phyloP scores from a whole-genome alignment of 2,113 vertebrate genomes.

The Onychostruthus taczanowskii region DNA sequence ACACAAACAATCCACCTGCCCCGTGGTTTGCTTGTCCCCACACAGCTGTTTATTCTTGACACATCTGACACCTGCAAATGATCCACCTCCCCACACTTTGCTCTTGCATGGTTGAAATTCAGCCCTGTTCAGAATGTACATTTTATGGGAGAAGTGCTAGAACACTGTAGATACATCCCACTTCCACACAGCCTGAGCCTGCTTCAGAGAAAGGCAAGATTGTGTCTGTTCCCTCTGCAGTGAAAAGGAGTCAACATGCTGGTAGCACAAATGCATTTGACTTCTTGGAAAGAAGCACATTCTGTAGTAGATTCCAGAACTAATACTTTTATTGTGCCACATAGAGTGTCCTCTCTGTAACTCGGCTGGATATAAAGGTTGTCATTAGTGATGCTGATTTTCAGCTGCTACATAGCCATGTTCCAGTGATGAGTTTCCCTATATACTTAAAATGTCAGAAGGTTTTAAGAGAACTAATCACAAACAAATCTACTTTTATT shows the following conservation, averaged over 20 bases:
- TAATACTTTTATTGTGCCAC: not conserved
- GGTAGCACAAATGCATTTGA: not conserved
- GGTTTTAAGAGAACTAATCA: not conserved
- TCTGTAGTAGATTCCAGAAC: not conserved
- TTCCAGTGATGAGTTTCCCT: not conserved
- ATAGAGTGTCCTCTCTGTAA: not conserved
- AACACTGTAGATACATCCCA: rapidly evolving
- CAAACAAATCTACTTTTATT: not conserved
- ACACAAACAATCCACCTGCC: not conserved
- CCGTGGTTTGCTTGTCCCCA: not conserved
- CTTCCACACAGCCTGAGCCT: not conserved
- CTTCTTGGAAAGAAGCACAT: not conserved
- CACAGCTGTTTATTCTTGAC: not conserved
- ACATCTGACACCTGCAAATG: not conserved
- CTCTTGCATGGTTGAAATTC: not conserved
- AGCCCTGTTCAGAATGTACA: rapidly evolving
- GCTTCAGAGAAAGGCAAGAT: not conserved
- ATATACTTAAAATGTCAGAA: not conserved
- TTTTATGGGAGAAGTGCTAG: not conserved
- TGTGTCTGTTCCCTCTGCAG: rapidly evolving
- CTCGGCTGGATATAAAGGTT: not conserved
- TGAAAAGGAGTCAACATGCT: rapidly evolving
- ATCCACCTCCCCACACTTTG: rapidly evolving
- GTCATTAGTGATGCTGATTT: not conserved
- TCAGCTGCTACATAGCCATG: not conserved